These are phyloP conservation scores for Cerastoderma edule DNA, from an alignment of 2,888 invertebrate genomes.

Conservation along the genomic window DNA sequence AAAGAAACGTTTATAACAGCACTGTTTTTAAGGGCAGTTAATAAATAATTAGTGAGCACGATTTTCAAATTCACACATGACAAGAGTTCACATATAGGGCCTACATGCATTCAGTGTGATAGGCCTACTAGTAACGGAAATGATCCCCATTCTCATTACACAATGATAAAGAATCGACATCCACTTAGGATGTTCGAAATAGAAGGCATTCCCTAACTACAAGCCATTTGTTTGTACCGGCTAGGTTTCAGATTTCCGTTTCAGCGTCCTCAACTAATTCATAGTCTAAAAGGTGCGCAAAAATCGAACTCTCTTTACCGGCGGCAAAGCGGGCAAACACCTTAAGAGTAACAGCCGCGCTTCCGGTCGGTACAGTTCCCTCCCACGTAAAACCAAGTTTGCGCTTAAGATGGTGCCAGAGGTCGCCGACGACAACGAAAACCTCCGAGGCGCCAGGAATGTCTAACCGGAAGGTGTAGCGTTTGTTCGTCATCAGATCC, in stretches of 20 bases:
- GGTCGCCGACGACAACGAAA: constrained; percentile 77
- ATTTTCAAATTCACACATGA: too few relatives aligned
- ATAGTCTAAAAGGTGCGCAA: constrained; percentile 80
- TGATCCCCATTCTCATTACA: too few relatives aligned
- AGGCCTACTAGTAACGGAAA: too few relatives aligned
- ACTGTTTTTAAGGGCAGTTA: too few relatives aligned
- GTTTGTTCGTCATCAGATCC: constrained; percentile 78
- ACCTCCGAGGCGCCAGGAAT: constrained; percentile 79
- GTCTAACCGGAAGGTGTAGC: constrained; percentile 79
- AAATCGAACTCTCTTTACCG: constrained; percentile 75
- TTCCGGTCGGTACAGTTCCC: constrained; percentile 75
- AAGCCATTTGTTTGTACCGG: too few relatives aligned
- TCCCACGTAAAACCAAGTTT: constrained; percentile 79
- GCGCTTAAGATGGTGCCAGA: constrained; percentile 79
- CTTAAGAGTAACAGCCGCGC: constrained; percentile 65
- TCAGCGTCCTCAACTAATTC: constrained; percentile 77
- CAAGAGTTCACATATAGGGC: too few relatives aligned
- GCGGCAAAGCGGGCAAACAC: constrained; percentile 76
- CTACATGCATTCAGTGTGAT: too few relatives aligned
- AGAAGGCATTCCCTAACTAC: too few relatives aligned
- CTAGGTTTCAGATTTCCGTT: constrained; percentile 73
- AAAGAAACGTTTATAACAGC: too few relatives aligned
- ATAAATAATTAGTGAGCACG: too few relatives aligned
- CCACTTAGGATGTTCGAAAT: too few relatives aligned
- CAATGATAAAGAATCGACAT: too few relatives aligned